These are phyloP conservation scores for Chromis chromis DNA, from an alignment of 2,797 vertebrate species.

Conservation along the genomic window DNA sequence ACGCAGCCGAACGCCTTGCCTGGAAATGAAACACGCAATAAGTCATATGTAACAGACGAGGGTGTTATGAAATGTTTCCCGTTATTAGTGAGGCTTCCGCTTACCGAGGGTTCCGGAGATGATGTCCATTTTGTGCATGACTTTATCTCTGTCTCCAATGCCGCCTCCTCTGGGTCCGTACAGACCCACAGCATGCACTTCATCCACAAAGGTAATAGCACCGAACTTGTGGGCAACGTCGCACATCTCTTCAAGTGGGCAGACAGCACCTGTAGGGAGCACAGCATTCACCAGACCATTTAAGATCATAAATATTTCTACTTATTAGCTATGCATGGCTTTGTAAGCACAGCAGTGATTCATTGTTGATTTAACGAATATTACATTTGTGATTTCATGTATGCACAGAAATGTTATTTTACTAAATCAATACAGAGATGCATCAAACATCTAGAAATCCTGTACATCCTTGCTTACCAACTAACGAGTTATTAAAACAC, in stretches of 20 bases:
- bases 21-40: conserved; percentile 56
- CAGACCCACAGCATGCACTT: conserved; percentile 95
- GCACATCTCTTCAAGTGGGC: conserved; percentile 92
- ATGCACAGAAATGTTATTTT: background rate
- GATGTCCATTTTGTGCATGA: conserved; percentile 97
- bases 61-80: background rate
- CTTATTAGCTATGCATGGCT: too few species aligned
- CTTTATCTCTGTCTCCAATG: conserved; percentile 91
- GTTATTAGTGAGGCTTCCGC: conserved; percentile 30
- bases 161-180: conserved; percentile 92
- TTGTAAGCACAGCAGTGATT: background rate
- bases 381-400: background rate
- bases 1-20: conserved; percentile 92
- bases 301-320: background rate
- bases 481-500: background rate
- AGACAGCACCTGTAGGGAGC: conserved; percentile 88
- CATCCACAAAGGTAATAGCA: conserved; percentile 94
- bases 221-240: conserved; percentile 91
- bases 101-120: conserved; percentile 95
- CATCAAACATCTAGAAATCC: background rate
- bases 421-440: background rate
- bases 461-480: background rate
- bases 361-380: background rate
- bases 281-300: background rate
- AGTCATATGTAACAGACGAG: background rate